Evolutionary conservation across 2,797 vertebrate species (phyloP), one percentile per base, ranked within the genome.

Genomic region (Siniperca undulata): DNA sequence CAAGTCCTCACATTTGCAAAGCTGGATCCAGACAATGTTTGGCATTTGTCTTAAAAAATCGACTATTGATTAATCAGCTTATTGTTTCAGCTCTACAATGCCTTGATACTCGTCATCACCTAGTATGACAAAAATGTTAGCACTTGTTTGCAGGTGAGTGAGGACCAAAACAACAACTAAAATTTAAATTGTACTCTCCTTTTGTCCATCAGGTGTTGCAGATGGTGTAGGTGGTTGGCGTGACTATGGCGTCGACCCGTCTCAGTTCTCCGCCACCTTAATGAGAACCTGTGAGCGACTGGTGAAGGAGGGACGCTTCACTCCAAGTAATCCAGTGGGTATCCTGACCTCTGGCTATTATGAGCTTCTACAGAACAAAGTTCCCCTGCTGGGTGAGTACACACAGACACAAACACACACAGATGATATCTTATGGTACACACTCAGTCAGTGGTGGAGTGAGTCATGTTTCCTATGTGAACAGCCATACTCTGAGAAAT

Each of bases 151-250:
- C 11, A 6, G 34, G 40, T 44, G 19, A 4, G 8, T 42, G 7
- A 62, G 16, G 3, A 30, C 12, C 34, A 59, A 38, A 40, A 52
- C 7, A 50, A 36, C 34, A 22, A 40, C 4, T 19, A 42, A 52
- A 22, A 40, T 14, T 19, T 3, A 20, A 50, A 8, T 0, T 3
- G 0, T 22, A 20, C 56, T 55, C 7, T 9, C 2, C 1, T 55
- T 70, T 82, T 38, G 8, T 79, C 55, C 46, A 22, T 79, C 93
- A 98, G 98, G 98, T 27, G 98, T 99, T 61, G 98, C 98, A 13
- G 98, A 99, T 90, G 98, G 98, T 1, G 98, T 99, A 0, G 98
- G 98, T n/a, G 98, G 98, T 88, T 99, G 98, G 98, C 96, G 98
- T 72, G 98, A 99, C 95, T 99, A 99, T 17, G 98, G 98, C 2